These are phyloP conservation scores for Anguilla megastoma DNA, from an alignment of 2,797 vertebrate species.

Conservation along the genomic window DNA sequence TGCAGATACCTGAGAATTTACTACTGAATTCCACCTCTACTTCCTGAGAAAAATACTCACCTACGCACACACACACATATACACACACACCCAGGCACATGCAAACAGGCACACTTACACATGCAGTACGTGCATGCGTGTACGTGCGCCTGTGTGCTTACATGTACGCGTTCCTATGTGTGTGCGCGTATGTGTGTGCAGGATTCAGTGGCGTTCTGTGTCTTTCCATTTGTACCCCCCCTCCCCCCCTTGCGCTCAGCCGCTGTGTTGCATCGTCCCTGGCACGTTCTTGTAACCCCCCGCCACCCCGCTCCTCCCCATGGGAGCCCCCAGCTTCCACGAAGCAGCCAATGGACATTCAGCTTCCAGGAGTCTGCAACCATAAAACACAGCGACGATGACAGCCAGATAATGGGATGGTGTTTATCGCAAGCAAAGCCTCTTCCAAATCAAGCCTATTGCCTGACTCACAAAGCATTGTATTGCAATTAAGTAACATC, in stretches of 20 bases:
- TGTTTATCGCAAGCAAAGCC: background rate
- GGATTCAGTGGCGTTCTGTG: too few relatives aligned
- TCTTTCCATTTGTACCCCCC: background rate
- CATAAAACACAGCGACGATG: background rate
- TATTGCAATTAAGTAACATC: background rate
- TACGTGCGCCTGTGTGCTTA: too few relatives aligned
- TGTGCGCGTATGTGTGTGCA: background rate
- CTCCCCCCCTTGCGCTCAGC: background rate
- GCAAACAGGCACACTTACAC: background rate
- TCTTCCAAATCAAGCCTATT: background rate
- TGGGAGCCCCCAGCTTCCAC: background rate
- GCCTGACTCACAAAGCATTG: background rate
- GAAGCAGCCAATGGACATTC: background rate
- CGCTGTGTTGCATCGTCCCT: background rate
- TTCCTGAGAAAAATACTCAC: background rate
- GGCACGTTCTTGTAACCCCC: background rate
- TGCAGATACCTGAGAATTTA: too few relatives aligned
- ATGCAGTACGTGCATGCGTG: background rate
- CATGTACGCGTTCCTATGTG: too few relatives aligned
- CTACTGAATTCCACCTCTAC: too few relatives aligned
- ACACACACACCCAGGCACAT: background rate
- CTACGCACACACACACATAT: background rate
- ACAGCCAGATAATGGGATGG: background rate
- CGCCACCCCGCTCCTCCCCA: background rate
- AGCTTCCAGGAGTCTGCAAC: background rate